Conservation (phyloP, 2,797 vertebrate species). For the Enteromius afrohamiltoni region DNA sequence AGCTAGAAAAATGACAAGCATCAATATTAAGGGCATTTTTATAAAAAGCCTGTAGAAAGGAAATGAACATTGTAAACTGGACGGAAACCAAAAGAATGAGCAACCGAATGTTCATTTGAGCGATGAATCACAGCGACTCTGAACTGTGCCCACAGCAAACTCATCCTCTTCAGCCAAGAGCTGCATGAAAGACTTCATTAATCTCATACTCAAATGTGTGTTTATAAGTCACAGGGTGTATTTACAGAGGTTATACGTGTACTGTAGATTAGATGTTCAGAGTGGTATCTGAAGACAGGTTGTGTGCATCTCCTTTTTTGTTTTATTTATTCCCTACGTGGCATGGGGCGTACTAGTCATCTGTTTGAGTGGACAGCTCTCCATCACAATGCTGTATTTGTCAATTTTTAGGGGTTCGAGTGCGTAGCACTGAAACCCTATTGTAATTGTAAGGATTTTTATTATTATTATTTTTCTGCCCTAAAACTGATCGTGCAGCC, state of each 20-base stretch:
- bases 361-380: constrained; percentile 17
- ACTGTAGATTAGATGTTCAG: background rate
- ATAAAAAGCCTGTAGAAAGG: background rate
- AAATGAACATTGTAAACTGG: constrained; percentile 3
- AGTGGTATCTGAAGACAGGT: background rate
- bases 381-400: constrained; percentile 13
- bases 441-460: no score
- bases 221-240: constrained; percentile 3
- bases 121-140: constrained; percentile 34
- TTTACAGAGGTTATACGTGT: constrained; percentile 22
- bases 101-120: constrained; percentile 31
- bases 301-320: background rate
- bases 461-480: no score
- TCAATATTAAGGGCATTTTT: background rate
- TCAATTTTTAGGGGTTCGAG: no score
- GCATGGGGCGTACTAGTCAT: background rate
- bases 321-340: constrained; percentile 12
- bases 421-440: no score
- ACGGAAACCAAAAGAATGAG: background rate
- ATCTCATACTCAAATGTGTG: background rate
- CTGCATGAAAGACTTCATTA: constrained; percentile 13
- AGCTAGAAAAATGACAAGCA: background rate
- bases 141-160: constrained; percentile 33
- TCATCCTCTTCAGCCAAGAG: constrained; percentile 35
- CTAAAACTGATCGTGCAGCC: no score